These are phyloP conservation scores for Mallotus villosus DNA, from an alignment of 2,797 vertebrate species.

Conservation along the genomic window DNA sequence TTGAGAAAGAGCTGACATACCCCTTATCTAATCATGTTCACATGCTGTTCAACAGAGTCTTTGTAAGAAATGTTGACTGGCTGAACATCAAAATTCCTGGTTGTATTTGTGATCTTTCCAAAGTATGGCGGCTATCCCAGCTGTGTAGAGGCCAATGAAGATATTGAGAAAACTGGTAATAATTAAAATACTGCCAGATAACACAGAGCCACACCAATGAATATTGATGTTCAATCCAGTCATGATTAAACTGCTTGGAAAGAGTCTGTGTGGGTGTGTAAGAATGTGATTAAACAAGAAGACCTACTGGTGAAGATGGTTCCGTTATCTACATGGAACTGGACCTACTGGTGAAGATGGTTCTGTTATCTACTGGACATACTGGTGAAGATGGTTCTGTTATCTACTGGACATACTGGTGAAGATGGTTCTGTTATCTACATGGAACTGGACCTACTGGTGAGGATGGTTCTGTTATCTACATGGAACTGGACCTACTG, in stretches of 20 bases:
- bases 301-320: background rate
- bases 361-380: background rate
- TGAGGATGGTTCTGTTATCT: too few relatives aligned
- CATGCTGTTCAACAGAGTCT: conserved; percentile 16
- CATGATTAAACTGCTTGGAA: too few relatives aligned
- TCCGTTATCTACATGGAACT: background rate
- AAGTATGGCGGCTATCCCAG: too few relatives aligned
- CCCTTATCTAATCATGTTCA: conserved; percentile 61
- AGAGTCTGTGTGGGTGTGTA: background rate
- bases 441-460: background rate
- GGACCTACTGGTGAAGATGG: background rate
- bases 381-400: too few relatives aligned
- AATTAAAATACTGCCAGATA: too few relatives aligned
- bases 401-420: too few relatives aligned
- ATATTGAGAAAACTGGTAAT: too few relatives aligned
- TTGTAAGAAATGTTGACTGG: background rate
- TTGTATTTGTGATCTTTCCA: too few relatives aligned
- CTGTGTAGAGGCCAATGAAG: too few relatives aligned
- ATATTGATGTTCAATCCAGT: too few relatives aligned
- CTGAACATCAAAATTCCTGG: background rate
- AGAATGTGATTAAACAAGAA: background rate
- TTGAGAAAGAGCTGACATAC: conserved; percentile 60
- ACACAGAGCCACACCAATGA: too few relatives aligned
- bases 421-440: too few relatives aligned
- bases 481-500: conserved; percentile 70